Evolutionary conservation across 2,113 vertebrate genomes (phyloP).

Genomic region (Cyanistes caeruleus): DNA sequence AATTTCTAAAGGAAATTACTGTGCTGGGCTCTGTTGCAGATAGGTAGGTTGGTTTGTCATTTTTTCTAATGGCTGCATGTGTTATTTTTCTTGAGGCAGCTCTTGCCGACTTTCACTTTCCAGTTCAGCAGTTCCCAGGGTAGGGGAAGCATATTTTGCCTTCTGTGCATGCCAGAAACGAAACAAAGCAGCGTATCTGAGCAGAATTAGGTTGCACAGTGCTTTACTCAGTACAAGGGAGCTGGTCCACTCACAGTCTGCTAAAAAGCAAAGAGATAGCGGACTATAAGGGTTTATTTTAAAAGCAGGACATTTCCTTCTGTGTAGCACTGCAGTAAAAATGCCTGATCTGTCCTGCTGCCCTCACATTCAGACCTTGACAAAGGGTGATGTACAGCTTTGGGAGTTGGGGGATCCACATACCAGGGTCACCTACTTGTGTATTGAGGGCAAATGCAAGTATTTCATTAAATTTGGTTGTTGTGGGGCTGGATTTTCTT

Average conservation of each 20-base stretch:
- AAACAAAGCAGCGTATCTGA: neutral
- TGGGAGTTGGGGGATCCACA: neutral
- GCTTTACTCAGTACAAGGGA: neutral
- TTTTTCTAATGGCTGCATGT: neutral
- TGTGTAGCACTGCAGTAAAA: neutral
- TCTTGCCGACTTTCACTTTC: neutral
- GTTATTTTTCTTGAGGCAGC: neutral
- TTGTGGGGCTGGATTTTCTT: neutral
- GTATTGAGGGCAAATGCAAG: neutral
- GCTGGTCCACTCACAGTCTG: neutral
- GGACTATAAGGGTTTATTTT: neutral
- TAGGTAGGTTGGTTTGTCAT: neutral
- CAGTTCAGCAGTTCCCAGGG: constrained; percentile 9
- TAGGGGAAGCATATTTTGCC: constrained; percentile 1
- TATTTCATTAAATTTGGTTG: neutral
- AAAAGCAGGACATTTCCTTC: neutral
- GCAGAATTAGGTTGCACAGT: neutral
- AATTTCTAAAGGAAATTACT: neutral
- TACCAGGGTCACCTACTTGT: neutral
- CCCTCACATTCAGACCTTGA: neutral
- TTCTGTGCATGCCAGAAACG: neutral
- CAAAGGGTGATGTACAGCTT: neutral
- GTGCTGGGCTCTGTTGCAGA: neutral
- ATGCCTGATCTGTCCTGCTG: neutral
- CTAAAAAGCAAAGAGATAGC: neutral